A percentile compares a stretch with the other conserved stretches of the same genome.
These are phyloP conservation scores for Psix sp. DNA, from an alignment of 1,140 invertebrate species.

Conservation along the genomic window DNA sequence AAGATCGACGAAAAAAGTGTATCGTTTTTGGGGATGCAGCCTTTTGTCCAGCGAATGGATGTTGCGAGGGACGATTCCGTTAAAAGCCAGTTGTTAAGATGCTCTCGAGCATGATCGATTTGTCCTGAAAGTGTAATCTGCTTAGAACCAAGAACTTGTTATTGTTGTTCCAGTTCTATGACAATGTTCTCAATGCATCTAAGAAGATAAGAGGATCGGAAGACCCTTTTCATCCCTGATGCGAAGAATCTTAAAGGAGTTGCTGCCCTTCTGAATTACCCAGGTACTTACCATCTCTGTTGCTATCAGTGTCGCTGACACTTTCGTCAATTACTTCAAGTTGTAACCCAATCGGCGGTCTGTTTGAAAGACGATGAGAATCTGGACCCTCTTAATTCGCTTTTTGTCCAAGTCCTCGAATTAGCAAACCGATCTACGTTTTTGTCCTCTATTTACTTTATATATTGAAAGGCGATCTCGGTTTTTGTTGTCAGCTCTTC, in stretches of 20 bases:
- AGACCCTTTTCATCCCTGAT: conserved; percentile 24
- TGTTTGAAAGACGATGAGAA: conserved; percentile 8
- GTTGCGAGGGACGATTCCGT: conserved; percentile 62
- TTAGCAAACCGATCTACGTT: conserved; percentile 9
- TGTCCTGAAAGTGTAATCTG: conserved; percentile 73
- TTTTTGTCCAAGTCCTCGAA: conserved; percentile 23
- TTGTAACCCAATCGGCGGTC: too few relatives aligned
- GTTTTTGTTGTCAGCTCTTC: too few relatives aligned
- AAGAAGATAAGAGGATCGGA: conserved; percentile 66
- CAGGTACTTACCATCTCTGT: too few relatives aligned
- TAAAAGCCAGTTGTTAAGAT: conserved; percentile 74
- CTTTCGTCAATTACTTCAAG: conserved; percentile 40
- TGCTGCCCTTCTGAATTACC: too few relatives aligned
- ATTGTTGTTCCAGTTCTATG: conserved; percentile 24
- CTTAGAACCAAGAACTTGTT: conserved; percentile 66
- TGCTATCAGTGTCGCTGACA: conserved; percentile 12
- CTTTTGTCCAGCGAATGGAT: conserved; percentile 47
- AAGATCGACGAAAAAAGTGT: conserved; percentile 37
- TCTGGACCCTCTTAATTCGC: conserved; percentile 6
- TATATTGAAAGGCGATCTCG: too few relatives aligned
- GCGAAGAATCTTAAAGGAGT: not conserved
- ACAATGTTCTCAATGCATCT: conserved; percentile 48
- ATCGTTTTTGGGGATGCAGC: conserved; percentile 30
- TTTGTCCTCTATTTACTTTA: conserved; percentile 10
- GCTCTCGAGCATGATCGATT: conserved; percentile 73